A percentile compares a stretch with the other conserved stretches of the same genome.
Conservation (phyloP, 2,797 vertebrate species). For the Rhinella marina region DNA sequence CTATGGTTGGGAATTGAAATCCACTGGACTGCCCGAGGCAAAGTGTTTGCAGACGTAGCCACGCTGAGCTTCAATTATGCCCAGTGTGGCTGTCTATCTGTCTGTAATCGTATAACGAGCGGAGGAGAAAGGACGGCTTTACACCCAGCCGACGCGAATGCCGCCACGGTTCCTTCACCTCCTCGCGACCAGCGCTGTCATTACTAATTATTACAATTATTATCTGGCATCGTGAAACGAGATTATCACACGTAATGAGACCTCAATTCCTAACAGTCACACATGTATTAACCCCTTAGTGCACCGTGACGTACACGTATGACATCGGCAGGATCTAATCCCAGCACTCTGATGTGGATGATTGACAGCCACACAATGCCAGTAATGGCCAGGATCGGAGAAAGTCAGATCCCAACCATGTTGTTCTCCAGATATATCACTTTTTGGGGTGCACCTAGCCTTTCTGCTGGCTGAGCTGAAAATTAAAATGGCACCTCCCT, state of each 20-base stretch:
- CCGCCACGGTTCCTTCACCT: background rate
- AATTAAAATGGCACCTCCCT: no score
- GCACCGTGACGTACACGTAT: background rate
- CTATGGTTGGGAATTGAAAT: constrained; percentile 56
- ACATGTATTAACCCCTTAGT: background rate
- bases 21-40: constrained; percentile 54
- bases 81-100: constrained; percentile 50
- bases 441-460: no score
- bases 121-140: background rate
- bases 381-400: background rate
- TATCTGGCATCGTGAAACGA: constrained; percentile 1
- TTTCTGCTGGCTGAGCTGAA: no score
- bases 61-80: constrained; percentile 60
- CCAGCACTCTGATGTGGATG: background rate
- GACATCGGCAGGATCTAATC: background rate
- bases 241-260: background rate
- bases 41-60: constrained; percentile 52
- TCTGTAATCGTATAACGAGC: constrained; percentile 48
- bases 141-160: background rate
- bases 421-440: no score
- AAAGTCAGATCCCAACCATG: background rate
- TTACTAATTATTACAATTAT: constrained; percentile 8
- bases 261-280: background rate
- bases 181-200: background rate
- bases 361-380: background rate